Base-by-base conservation (phyloP, 2,888 invertebrate genomes). In the Nephrotoma flavescens region DNA sequence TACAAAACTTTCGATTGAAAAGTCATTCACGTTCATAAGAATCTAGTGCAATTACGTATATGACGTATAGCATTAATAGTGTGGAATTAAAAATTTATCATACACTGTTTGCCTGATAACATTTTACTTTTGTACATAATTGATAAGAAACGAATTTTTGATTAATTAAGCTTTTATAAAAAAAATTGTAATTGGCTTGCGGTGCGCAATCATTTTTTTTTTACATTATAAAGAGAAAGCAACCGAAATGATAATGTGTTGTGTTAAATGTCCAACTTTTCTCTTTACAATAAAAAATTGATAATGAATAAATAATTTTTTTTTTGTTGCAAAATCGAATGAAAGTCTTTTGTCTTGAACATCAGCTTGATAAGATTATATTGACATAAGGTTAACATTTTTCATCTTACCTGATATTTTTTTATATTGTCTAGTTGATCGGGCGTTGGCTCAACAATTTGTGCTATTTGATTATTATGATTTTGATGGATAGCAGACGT, bases 371-470 rank as follows among this genome's bases (percentile, higher is more conserved):
- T 9, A 71, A 52, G 52, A 52, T 6, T 52, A 52, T 52, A 6
- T 15, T 52, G n/a, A 15, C 15, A 52, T 52, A 15, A 52, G 6
- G 47, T 6, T 83, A 83, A 15, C 1, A 19, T 15, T 19, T 41
- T 41, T 15, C 57, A n/a, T 45, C 94, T 93, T 89, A 97, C 97
- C 95, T 97, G 97, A 92, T 97, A 98, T 91, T 97, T 97, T 90
- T 95, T 95, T 91, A 98, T 97, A 91, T 97, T 96, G 90, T 97
- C 97, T 92, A 97, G 93, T 92, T 98, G 97, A 89, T 98, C 97
- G 90, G 95, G 94, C 88, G 96, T 96, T 89, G 96, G 96, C 89
- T 95, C 93, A 86, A 92, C 91, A 88, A 92, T 90, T 89, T 92
- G 92, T 42, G 92, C 92, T 87, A 92, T 92, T 89, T 92, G 91